A percentile compares a stretch with the other conserved stretches of the same genome.
Evolutionary conservation across 2,797 vertebrate species (phyloP).

Genomic region (Sebastes umbrosus): DNA sequence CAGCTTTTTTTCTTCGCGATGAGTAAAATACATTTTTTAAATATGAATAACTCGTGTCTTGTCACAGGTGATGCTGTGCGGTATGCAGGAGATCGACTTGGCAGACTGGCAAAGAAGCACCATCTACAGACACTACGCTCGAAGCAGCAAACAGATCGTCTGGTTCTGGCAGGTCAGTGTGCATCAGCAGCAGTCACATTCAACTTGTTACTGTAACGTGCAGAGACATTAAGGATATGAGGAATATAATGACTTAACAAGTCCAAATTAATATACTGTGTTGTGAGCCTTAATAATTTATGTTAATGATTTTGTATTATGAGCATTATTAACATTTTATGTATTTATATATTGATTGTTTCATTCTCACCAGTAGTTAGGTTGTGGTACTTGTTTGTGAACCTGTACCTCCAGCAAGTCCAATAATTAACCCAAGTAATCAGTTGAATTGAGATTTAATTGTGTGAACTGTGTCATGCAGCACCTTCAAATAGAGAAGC

Average conservation of each 20-base stretch:
- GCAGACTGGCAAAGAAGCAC: slow-evolving; percentile 97
- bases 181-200: background rate
- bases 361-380: background rate
- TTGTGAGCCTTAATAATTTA: background rate
- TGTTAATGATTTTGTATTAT: too few species aligned
- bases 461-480: background rate
- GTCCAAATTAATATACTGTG: background rate
- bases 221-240: background rate
- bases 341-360: background rate
- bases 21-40: accelerated
- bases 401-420: background rate
- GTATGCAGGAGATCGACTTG: slow-evolving; percentile 98
- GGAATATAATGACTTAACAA: background rate
- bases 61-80: slow-evolving; percentile 94
- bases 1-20: too few species aligned
- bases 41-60: background rate
- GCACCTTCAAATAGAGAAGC: too few species aligned
- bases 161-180: slow-evolving; percentile 98
- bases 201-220: background rate
- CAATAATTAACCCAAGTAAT: background rate
- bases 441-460: background rate
- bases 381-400: background rate
- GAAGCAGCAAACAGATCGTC: slow-evolving; percentile 97
- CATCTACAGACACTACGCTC: slow-evolving; percentile 96
- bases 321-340: too few species aligned